phyloP scores from a whole-genome alignment of 2,113 vertebrate genomes.

The Poeciliopsis turrubarensis region DNA sequence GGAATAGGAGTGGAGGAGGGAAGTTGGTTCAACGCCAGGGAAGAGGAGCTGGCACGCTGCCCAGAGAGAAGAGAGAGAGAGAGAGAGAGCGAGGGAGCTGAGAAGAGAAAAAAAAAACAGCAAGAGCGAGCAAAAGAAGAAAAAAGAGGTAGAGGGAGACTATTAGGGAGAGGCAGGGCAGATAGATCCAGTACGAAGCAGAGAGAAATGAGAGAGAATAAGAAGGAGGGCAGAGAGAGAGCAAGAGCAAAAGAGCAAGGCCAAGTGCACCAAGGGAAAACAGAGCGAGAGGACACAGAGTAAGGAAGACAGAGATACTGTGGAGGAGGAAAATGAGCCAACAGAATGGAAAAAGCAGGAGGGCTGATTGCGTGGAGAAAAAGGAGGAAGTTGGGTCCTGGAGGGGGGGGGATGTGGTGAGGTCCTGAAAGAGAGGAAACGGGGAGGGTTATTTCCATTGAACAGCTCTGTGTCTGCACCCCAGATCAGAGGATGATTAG shows the following conservation, averaged over 20 bases:
- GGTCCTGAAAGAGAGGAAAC: slow-evolving; percentile 37
- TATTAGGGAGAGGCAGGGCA: slow-evolving; percentile 54
- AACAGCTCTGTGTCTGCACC: slow-evolving; percentile 49
- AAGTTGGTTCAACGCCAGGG: slow-evolving; percentile 68
- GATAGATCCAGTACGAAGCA: slow-evolving; percentile 48
- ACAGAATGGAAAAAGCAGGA: slow-evolving; percentile 46
- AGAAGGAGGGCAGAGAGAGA: slow-evolving; percentile 37
- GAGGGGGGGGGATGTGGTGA: slow-evolving; percentile 22
- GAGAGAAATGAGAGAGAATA: slow-evolving; percentile 46
- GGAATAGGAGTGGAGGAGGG: slow-evolving; percentile 17
- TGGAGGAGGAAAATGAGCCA: slow-evolving; percentile 52
- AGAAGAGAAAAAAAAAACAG: slow-evolving; percentile 26
- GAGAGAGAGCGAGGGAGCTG: slow-evolving; percentile 17
- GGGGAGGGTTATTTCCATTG: slow-evolving; percentile 46
- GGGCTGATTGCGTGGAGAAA: slow-evolving; percentile 43
- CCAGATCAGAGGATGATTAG: slow-evolving; percentile 75
- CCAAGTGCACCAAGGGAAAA: slow-evolving; percentile 62
- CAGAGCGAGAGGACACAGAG: slow-evolving; percentile 29
- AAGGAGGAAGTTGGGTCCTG: slow-evolving; percentile 18
- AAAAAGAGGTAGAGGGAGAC: slow-evolving; percentile 14
- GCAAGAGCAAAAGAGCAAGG: slow-evolving; percentile 58
- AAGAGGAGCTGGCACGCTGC: slow-evolving; percentile 75
- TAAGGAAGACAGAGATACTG: slow-evolving; percentile 38
- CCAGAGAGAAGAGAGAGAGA: slow-evolving; percentile 55
- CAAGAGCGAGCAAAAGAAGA: slow-evolving; percentile 46